Percentiles rank a stretch among this genome's conserved stretches.
Conservation (phyloP, 2,888 invertebrate species). For the Agrotis puta region DNA sequence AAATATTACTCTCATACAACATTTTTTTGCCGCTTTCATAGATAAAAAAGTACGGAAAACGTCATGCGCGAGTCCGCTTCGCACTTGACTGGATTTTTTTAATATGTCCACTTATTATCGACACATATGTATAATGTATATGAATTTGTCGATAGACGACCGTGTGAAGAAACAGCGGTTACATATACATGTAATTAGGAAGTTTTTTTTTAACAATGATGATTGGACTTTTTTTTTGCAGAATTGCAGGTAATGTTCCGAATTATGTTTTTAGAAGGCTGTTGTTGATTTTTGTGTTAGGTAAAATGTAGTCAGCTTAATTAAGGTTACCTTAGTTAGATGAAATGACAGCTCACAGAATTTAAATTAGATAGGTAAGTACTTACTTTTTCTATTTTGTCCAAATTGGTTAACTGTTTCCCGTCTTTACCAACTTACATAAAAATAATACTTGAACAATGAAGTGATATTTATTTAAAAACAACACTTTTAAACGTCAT, state of each 20-base stretch:
- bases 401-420: too few relatives aligned
- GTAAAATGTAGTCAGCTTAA: not conserved
- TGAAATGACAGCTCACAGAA: not conserved
- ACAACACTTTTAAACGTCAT: too few relatives aligned
- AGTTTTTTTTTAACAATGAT: slow-evolving; percentile 28
- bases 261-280: slow-evolving; percentile 12
- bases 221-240: slow-evolving; percentile 38
- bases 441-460: too few relatives aligned
- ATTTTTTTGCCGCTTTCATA: too few relatives aligned
- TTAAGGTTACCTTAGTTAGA: slow-evolving; percentile 21
- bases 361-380: not conserved
- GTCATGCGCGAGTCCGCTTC: too few relatives aligned
- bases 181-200: slow-evolving; percentile 55
- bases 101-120: slow-evolving; percentile 69
- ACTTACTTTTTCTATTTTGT: too few relatives aligned
- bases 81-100: slow-evolving; percentile 45
- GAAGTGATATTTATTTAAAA: too few relatives aligned
- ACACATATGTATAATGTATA: slow-evolving; percentile 46
- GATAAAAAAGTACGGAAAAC: too few relatives aligned
- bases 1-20: too few relatives aligned
- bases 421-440: too few relatives aligned
- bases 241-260: slow-evolving; percentile 22
- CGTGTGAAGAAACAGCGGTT: slow-evolving; percentile 61
- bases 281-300: slow-evolving; percentile 6
- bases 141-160: slow-evolving; percentile 51